Percentiles rank a stretch among this genome's conserved stretches.
Evolutionary conservation across 2,113 vertebrate genomes (phyloP).

Genomic region (Corythornis vintsioides): DNA sequence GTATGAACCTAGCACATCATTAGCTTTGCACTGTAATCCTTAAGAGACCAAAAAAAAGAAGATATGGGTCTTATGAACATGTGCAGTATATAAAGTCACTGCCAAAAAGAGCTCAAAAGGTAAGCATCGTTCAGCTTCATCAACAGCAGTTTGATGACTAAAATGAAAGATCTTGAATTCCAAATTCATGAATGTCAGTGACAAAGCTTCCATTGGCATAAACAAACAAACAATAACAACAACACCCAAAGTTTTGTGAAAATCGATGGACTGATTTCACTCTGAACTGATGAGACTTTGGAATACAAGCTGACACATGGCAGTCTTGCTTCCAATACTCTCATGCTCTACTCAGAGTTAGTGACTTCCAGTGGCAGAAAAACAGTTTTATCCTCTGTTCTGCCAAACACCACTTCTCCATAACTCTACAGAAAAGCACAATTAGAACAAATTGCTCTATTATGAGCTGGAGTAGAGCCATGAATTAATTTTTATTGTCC

Average conservation of each 20-base stretch:
- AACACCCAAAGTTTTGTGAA: neutral
- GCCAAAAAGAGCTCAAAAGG: neutral
- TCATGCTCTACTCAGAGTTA: neutral
- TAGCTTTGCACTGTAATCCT: neutral
- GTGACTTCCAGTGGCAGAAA: neutral
- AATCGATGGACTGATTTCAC: neutral
- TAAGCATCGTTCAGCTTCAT: neutral
- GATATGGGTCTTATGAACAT: neutral
- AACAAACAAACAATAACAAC: too few relatives aligned
- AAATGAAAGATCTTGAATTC: neutral
- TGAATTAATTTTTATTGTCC: conserved; percentile 19
- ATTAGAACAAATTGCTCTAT: conserved; percentile 11
- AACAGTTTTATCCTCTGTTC: neutral
- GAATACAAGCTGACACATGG: neutral
- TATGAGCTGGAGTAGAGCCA: conserved; percentile 26
- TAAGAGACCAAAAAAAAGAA: neutral
- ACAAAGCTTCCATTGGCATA: neutral
- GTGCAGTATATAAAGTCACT: neutral
- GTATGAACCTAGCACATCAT: neutral
- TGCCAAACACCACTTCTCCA: conserved; percentile 3
- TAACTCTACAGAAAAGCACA: neutral
- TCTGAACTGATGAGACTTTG: neutral
- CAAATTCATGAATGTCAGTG: neutral
- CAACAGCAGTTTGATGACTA: neutral
- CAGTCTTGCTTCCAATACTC: neutral